Conservation (phyloP, 2,113 vertebrate species). For the Perca flavescens region DNA sequence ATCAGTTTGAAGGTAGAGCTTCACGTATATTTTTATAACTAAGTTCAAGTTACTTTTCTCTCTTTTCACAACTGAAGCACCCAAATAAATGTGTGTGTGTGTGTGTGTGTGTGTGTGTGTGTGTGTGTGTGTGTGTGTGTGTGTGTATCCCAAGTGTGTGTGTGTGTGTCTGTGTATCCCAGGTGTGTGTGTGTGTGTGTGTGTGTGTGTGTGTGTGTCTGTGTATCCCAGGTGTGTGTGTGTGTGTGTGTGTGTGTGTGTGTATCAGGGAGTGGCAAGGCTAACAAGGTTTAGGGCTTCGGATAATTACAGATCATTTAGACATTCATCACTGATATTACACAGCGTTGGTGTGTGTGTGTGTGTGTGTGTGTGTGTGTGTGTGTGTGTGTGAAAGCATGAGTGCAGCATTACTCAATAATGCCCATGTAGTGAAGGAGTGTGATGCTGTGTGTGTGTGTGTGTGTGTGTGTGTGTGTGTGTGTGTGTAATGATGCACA, state of each 20-base stretch:
- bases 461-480: not conserved
- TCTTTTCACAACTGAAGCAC: not conserved
- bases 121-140: too few species aligned
- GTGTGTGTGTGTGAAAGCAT: not conserved
- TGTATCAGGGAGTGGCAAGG: slow-evolving; percentile 13
- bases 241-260: too few species aligned
- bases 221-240: too few species aligned
- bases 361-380: not conserved
- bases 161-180: not conserved
- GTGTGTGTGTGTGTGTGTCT: too few species aligned
- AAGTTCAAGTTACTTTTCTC: not conserved
- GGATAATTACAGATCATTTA: slow-evolving; percentile 58
- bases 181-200: not conserved
- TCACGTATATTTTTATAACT: too few species aligned
- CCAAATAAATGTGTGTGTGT: not conserved
- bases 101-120: not conserved
- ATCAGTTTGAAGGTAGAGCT: too few species aligned
- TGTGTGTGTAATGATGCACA: slow-evolving; percentile 35
- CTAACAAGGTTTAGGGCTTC: slow-evolving; percentile 42
- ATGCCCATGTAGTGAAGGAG: slow-evolving; percentile 26
- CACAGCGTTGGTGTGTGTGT: not conserved
- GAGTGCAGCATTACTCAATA: slow-evolving; percentile 17
- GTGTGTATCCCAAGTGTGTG: not conserved
- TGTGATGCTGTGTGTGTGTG: slow-evolving; percentile 24
- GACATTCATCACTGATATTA: slow-evolving; percentile 52